Evolutionary conservation across 2,797 vertebrate genomes (phyloP).

Genomic region (Falco biarmicus): DNA sequence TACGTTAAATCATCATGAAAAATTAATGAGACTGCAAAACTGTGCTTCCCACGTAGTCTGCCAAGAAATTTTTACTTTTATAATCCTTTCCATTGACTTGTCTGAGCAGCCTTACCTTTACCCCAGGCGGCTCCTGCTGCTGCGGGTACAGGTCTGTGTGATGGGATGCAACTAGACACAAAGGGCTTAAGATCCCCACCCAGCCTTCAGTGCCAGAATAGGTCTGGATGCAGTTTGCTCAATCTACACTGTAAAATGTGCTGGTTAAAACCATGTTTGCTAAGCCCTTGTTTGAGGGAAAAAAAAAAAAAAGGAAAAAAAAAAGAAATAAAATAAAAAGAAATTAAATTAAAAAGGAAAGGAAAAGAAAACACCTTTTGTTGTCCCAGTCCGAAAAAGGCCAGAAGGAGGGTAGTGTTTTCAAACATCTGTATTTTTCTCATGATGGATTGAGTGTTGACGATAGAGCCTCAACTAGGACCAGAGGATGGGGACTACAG

Average conservation of each 20-base stretch:
- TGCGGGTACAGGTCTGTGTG: neutral
- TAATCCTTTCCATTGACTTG: neutral
- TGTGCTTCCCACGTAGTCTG: slow-evolving; percentile 45
- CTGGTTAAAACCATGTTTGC: neutral
- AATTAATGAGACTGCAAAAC: slow-evolving; percentile 56
- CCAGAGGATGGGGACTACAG: neutral
- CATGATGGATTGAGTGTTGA: neutral
- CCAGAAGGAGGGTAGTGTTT: neutral
- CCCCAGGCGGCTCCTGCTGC: neutral
- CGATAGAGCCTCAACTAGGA: neutral
- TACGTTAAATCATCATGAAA: slow-evolving; percentile 49
- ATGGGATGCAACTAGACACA: neutral
- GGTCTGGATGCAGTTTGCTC: neutral
- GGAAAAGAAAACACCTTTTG: neutral
- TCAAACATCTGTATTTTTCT: neutral
- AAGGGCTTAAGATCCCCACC: neutral
- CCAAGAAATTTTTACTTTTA: slow-evolving; percentile 21
- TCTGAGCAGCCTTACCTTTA: neutral
- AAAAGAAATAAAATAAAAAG: too few species aligned
- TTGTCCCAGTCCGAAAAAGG: neutral
- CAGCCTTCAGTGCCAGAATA: too few species aligned
- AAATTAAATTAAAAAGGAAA: neutral
- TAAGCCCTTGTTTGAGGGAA: neutral
- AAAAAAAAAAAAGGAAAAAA: neutral
- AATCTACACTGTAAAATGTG: accelerated